Evolutionary conservation across 2,888 invertebrate genomes (phyloP), one percentile per base, ranked within the genome.

Genomic region (Chloromyia formosa): DNA sequence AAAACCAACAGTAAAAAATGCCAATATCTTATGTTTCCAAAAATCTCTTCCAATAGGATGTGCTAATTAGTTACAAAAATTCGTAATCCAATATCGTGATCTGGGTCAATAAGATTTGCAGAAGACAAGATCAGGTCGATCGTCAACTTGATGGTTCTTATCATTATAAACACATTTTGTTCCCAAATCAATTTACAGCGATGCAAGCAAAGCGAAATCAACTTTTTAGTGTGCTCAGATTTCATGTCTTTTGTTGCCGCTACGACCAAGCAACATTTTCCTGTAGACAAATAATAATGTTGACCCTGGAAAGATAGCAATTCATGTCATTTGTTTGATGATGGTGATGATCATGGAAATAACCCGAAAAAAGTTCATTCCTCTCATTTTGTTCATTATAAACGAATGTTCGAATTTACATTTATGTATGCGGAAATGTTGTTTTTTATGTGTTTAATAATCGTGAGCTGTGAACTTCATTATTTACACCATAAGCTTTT

Each of bases 101-200:
- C 60, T 60, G 23, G 60, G 60, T 60, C 60, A 60, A 60, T 60
- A 60, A 1, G 5, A 60, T 60, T 60, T 56, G 20, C 60, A 23
- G 22, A 20, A 60, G 27, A 20, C 22, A 3, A 49, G 49, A 60
- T 23, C 18, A 56, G 23, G 60, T 23, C 60, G 12, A 4, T 60
- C 23, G 22, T 60, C 23, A 23, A 22, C 60, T n/a, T 10, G 12
- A 49, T n/a, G 12, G 10, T 49, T 49, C 14, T 49, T 12, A 49
- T 49, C 49, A 49, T 1, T n/a, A 49, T 49, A 49, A 49, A 3
- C 27, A 35, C 49, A 49, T 49, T 3, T 12, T 49, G 14, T 12
- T 49, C 49, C 27, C 49, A 2, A 49, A 49, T 49, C 49, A 12
- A 49, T 49, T 7, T 49, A 49, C 12, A 3, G 49, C 49, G 10